Conservation (phyloP, 2,888 invertebrate species). For the Campoplex capitator region DNA sequence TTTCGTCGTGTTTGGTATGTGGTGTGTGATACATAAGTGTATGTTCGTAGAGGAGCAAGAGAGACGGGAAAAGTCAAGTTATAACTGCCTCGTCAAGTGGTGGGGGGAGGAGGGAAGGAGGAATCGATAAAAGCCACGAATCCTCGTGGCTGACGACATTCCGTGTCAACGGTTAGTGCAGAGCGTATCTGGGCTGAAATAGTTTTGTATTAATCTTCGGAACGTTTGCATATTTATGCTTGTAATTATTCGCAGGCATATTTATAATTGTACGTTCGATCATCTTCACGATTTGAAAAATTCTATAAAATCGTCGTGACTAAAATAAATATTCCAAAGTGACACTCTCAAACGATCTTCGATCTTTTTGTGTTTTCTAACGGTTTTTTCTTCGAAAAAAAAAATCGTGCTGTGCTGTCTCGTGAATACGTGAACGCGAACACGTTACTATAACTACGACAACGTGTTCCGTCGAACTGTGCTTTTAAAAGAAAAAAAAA, state of each 20-base stretch:
- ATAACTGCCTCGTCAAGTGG: slow-evolving; percentile 6
- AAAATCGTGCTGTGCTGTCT: not conserved
- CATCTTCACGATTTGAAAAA: not conserved
- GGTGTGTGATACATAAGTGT: slow-evolving; percentile 4
- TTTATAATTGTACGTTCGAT: not conserved
- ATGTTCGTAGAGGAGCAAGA: slow-evolving; percentile 1
- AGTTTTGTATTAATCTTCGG: not conserved
- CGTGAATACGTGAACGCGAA: not conserved
- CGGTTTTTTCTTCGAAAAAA: not conserved
- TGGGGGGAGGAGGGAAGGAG: slow-evolving; percentile 25
- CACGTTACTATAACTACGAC: not conserved
- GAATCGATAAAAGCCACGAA: slow-evolving; percentile 65
- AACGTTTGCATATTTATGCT: not conserved
- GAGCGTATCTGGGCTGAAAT: not conserved
- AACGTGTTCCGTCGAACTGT: not conserved
- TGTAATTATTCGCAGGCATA: not conserved
- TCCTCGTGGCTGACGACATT: slow-evolving; percentile 64
- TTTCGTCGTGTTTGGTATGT: not conserved
- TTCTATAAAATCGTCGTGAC: not conserved
- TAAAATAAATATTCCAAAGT: not conserved
- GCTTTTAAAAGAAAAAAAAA: not conserved
- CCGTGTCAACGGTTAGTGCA: slow-evolving; percentile 34
- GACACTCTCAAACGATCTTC: not conserved
- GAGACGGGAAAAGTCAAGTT: slow-evolving; percentile 40
- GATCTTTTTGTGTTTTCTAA: not conserved